A percentile compares a stretch with the other conserved stretches of the same genome.
Evolutionary conservation across 2,888 invertebrate species (phyloP).

Genomic region (Rhopalosiphum nymphaeae): DNA sequence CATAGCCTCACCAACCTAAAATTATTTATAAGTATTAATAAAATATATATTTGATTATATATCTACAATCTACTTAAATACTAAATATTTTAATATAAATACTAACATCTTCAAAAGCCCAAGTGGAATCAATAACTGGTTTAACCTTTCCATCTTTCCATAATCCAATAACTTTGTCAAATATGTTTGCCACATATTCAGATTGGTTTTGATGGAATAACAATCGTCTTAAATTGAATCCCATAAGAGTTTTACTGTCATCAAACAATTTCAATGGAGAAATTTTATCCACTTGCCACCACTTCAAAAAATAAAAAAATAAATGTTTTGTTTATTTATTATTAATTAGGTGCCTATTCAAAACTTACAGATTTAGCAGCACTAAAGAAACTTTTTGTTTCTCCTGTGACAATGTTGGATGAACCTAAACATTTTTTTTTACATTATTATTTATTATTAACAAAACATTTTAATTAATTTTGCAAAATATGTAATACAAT

Average conservation of each 20-base stretch:
- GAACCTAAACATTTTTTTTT: constrained; percentile 74
- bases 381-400: constrained; percentile 92
- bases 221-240: constrained; percentile 86
- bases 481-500: neutral
- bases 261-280: constrained; percentile 90
- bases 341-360: neutral
- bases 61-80: neutral
- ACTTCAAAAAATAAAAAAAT: constrained; percentile 72
- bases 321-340: neutral
- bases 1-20: constrained; percentile 87
- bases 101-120: constrained; percentile 88
- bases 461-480: constrained; percentile 68
- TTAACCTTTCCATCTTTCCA: constrained; percentile 85
- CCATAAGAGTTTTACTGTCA: constrained; percentile 87
- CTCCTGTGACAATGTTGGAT: constrained; percentile 89
- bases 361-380: constrained; percentile 87
- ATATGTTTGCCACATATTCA: constrained; percentile 79
- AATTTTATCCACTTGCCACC: constrained; percentile 95
- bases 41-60: neutral
- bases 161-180: constrained; percentile 80
- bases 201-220: constrained; percentile 83
- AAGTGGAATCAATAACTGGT: constrained; percentile 86
- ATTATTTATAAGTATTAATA: neutral
- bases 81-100: constrained; percentile 13
- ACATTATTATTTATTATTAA: neutral